These are phyloP conservation scores for Linhomoeus sp. DNA, from an alignment of 2,888 invertebrate genomes.

Conservation along the genomic window DNA sequence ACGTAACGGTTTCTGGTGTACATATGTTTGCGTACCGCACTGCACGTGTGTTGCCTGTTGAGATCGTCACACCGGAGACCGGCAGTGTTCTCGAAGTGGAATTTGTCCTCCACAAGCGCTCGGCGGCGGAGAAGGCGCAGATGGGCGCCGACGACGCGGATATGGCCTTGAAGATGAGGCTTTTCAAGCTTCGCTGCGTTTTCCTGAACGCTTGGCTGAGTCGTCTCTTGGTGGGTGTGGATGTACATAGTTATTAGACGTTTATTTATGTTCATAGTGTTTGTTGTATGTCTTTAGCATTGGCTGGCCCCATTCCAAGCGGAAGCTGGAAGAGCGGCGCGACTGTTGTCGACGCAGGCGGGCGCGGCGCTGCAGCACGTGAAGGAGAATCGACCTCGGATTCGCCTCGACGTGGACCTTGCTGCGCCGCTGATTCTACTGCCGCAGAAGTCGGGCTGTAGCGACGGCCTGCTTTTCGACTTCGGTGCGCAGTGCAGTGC, in stretches of 20 bases:
- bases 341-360: conserved; percentile 73
- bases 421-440: conserved; percentile 59
- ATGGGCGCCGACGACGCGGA: conserved; percentile 36
- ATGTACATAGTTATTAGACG: too few species aligned
- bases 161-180: conserved; percentile 53
- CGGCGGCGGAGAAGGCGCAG: conserved; percentile 15
- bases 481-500: conserved; percentile 69
- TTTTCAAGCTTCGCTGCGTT: conserved; percentile 65
- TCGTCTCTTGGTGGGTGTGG: conserved; percentile 39
- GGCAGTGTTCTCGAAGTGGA: conserved; percentile 43
- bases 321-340: conserved; percentile 60
- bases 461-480: conserved; percentile 60
- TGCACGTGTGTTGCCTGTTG: background rate
- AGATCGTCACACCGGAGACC: conserved; percentile 64
- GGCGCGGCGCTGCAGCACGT: conserved; percentile 63
- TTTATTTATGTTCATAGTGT: background rate
- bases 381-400: conserved; percentile 45
- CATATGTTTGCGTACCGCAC: too few species aligned
- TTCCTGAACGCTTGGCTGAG: conserved; percentile 74
- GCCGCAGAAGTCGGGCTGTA: conserved; percentile 60
- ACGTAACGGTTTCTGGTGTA: background rate
- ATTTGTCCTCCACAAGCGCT: conserved; percentile 19
- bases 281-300: conserved; percentile 1
- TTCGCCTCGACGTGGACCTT: conserved; percentile 23
- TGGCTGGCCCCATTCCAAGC: conserved; percentile 49